Percentiles rank a stretch among this genome's conserved stretches.
These are phyloP conservation scores for Drosophila putrida DNA, from an alignment of 2,888 invertebrate genomes.

Conservation along the genomic window DNA sequence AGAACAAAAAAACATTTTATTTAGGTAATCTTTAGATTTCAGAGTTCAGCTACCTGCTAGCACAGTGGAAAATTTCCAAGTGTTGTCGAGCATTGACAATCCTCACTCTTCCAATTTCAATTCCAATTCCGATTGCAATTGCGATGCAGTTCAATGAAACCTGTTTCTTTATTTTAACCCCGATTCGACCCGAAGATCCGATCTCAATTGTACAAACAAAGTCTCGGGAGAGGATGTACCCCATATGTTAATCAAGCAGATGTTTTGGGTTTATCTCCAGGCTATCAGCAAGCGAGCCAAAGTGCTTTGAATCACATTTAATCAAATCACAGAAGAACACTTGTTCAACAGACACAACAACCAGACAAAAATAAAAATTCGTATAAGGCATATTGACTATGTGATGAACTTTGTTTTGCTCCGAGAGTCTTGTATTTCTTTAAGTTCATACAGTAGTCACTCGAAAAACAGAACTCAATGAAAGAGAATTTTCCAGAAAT, in stretches of 20 bases:
- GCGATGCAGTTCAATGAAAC: constrained; percentile 16
- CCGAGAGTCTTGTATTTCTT: not conserved
- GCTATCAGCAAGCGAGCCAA: constrained; percentile 38
- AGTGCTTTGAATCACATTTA: constrained; percentile 53
- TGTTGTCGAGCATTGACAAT: constrained; percentile 5
- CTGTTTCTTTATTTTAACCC: constrained; percentile 6
- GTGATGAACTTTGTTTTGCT: not conserved
- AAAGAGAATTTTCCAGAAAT: too few species aligned
- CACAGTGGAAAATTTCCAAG: constrained; percentile 59
- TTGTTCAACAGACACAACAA: not conserved
- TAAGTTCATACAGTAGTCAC: not conserved
- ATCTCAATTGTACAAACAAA: constrained; percentile 24
- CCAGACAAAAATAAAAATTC: not conserved
- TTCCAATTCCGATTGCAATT: not conserved
- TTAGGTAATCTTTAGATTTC: constrained; percentile 6
- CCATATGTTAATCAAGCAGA: not conserved
- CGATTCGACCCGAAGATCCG: not conserved
- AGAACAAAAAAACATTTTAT: constrained; percentile 24
- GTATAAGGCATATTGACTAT: not conserved
- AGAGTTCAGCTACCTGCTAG: constrained; percentile 60
- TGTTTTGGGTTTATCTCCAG: constrained; percentile 27
- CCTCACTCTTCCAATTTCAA: not conserved
- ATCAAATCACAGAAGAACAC: constrained; percentile 19
- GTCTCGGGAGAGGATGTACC: constrained; percentile 2
- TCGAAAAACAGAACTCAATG: too few species aligned